Evolutionary conservation across 2,888 invertebrate genomes (phyloP).

Genomic region (Atrina japonica): DNA sequence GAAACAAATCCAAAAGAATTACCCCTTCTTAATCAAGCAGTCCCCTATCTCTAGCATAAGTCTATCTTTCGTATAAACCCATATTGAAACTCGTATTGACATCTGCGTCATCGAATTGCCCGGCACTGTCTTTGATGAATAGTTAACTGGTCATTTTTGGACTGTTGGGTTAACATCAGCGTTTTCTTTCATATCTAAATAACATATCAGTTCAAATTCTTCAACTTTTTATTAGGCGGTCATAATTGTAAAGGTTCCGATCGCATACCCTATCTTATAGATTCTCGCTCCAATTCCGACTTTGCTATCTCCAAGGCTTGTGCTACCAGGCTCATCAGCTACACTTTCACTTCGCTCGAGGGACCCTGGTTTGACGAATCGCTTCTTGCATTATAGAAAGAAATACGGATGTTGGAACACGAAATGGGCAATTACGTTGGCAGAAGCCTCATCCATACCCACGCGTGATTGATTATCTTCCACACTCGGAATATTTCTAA

Average conservation of each 20-base stretch:
- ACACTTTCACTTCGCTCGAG: background rate
- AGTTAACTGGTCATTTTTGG: conserved; percentile 42
- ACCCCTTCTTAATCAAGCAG: conserved; percentile 39
- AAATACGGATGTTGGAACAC: background rate
- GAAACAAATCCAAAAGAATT: conserved; percentile 36
- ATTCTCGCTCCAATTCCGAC: conserved; percentile 29
- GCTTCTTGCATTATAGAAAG: background rate
- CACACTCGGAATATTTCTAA: background rate
- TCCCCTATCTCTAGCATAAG: too few relatives aligned
- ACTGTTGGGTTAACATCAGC: conserved; percentile 20
- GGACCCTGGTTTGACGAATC: background rate
- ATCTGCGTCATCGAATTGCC: conserved; percentile 27
- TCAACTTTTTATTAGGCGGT: background rate
- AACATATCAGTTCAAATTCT: background rate
- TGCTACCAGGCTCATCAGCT: conserved; percentile 32
- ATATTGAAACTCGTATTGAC: conserved; percentile 25
- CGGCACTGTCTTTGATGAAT: conserved; percentile 38
- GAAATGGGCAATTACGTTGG: background rate
- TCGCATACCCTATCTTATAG: conserved; percentile 14
- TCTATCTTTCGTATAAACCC: too few relatives aligned
- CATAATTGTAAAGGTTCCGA: background rate
- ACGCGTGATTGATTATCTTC: background rate
- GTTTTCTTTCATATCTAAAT: conserved; percentile 10
- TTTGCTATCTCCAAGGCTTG: conserved; percentile 33
- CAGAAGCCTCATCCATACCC: background rate